A percentile compares a stretch with the other conserved stretches of the same genome.
These are phyloP conservation scores for Brachyalestes nurse DNA, from an alignment of 2,797 vertebrate genomes.

Conservation along the genomic window DNA sequence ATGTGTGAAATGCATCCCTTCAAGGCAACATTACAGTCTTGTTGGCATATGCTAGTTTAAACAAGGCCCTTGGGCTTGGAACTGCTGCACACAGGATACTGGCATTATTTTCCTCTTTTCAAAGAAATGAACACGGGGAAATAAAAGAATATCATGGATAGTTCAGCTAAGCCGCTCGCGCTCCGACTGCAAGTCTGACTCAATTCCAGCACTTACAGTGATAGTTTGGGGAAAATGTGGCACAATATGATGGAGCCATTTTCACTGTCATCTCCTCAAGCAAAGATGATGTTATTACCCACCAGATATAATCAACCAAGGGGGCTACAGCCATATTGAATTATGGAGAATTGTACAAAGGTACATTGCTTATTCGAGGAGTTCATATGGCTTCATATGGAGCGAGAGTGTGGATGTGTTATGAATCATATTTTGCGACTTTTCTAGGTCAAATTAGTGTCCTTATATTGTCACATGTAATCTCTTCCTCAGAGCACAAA, in stretches of 20 bases:
- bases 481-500: slow-evolving; percentile 84
- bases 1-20: slow-evolving; percentile 54
- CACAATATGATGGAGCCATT: slow-evolving; percentile 24
- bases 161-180: slow-evolving; percentile 2
- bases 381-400: slow-evolving; percentile 2
- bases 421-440: slow-evolving; percentile 23
- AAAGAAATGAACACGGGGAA: slow-evolving; percentile 45
- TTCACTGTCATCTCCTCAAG: slow-evolving; percentile 31
- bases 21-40: slow-evolving; percentile 55
- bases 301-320: slow-evolving; percentile 40
- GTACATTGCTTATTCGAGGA: not conserved
- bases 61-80: slow-evolving; percentile 56
- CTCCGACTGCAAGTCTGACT: slow-evolving; percentile 34
- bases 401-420: not conserved
- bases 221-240: slow-evolving; percentile 31
- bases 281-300: slow-evolving; percentile 35
- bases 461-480: slow-evolving; percentile 25
- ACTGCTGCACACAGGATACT: slow-evolving; percentile 50
- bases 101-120: slow-evolving; percentile 36
- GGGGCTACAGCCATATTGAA: slow-evolving; percentile 2
- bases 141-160: slow-evolving; percentile 33
- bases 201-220: slow-evolving; percentile 23
- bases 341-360: slow-evolving; percentile 29
- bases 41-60: slow-evolving; percentile 61
- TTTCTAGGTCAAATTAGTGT: slow-evolving; percentile 21